Percentiles rank a stretch among this genome's conserved stretches.
Evolutionary conservation across 2,113 vertebrate species (phyloP).

Genomic region (Geococcyx californianus): DNA sequence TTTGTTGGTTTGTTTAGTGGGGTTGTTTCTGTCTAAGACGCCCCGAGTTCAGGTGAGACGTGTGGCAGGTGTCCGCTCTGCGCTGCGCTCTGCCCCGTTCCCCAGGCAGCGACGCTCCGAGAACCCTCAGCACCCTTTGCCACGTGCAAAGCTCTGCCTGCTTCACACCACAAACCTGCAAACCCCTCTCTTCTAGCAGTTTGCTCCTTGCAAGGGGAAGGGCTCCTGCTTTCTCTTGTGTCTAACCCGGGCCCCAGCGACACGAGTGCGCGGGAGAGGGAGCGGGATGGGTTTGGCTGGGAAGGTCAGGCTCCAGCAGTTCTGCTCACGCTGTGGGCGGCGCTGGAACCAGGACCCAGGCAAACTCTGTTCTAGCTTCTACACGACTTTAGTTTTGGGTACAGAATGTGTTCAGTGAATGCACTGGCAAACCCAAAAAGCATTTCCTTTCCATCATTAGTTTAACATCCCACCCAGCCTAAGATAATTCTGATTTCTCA

Average conservation of each 20-base stretch:
- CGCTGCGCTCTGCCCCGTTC: neutral
- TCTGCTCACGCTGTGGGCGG: neutral
- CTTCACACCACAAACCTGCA: neutral
- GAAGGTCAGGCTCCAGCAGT: neutral
- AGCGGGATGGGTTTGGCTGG: neutral
- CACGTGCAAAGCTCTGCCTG: neutral
- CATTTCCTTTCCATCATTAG: neutral
- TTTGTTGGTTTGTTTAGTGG: neutral
- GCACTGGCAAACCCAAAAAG: neutral
- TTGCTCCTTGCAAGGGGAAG: neutral
- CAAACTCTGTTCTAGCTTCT: neutral
- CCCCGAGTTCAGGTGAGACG: neutral
- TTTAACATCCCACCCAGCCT: neutral
- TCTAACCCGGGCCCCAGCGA: neutral
- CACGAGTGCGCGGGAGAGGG: neutral
- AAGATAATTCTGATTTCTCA: neutral
- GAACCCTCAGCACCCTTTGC: neutral
- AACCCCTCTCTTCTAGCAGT: neutral
- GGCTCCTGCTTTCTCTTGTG: neutral
- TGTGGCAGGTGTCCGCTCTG: neutral
- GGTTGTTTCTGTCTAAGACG: neutral
- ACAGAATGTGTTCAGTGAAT: neutral
- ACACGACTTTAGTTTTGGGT: neutral
- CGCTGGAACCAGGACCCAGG: neutral
- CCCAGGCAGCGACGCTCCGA: accelerated